Conservation (phyloP, 2,888 invertebrate genomes). For the Asteroscopus sphinx region DNA sequence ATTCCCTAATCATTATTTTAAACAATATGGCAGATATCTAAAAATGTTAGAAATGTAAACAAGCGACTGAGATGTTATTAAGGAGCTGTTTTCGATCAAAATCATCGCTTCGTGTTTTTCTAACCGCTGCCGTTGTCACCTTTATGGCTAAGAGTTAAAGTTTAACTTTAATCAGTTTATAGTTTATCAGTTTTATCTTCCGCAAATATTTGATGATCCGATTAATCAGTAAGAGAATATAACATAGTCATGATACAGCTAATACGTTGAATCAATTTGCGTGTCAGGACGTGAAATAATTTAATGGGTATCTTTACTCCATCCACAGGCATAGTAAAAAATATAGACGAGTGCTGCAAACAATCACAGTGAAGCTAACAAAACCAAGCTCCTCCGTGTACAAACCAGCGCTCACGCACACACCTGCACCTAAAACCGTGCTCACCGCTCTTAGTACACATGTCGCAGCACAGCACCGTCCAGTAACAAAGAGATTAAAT, state of each 20-base stretch:
- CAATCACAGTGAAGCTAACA: no score
- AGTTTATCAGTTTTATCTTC: not conserved
- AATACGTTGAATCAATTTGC: no score
- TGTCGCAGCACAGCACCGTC: no score
- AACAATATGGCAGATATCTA: not conserved
- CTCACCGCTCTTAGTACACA: no score
- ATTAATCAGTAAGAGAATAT: not conserved
- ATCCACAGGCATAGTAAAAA: no score
- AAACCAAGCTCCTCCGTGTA: no score
- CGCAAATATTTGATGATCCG: slow-evolving; percentile 22
- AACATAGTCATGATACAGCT: not conserved
- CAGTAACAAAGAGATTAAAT: no score
- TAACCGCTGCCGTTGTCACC: not conserved
- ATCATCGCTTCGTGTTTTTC: not conserved
- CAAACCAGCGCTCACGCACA: no score
- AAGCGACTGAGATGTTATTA: not conserved
- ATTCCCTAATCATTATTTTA: not conserved
- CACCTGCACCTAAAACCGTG: no score
- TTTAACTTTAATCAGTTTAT: not conserved
- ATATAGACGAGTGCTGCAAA: no score
- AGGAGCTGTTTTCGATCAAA: not conserved
- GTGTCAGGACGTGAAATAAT: not conserved
- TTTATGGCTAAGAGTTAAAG: not conserved
- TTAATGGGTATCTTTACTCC: no score
- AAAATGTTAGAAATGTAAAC: slow-evolving; percentile 3